A percentile compares a stretch with the other conserved stretches of the same genome.
phyloP scores from a whole-genome alignment of 2,888 invertebrate species.

The Aproaerema taeniolella region DNA sequence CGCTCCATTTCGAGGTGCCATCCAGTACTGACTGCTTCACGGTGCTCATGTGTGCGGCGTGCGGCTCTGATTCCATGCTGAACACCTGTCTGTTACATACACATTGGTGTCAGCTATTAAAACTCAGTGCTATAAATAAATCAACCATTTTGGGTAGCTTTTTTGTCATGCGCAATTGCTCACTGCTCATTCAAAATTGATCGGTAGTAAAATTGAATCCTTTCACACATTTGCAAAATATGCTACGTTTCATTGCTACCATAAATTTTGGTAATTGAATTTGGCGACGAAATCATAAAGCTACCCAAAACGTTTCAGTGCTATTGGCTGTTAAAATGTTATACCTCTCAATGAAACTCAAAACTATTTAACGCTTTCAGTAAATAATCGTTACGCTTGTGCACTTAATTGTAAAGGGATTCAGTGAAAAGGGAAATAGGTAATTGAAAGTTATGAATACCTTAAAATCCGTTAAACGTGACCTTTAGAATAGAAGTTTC shows the following conservation, averaged over 20 bases:
- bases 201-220: too few relatives aligned
- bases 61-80: slow-evolving; percentile 95
- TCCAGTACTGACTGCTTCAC: slow-evolving; percentile 99
- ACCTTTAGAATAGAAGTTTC: not conserved
- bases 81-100: slow-evolving; percentile 92
- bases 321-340: slow-evolving; percentile 8
- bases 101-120: slow-evolving; percentile 50
- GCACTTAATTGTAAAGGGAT: slow-evolving; percentile 6
- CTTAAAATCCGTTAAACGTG: not conserved
- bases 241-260: not conserved
- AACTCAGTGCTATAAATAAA: too few relatives aligned
- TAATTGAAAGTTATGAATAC: slow-evolving; percentile 5
- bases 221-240: not conserved
- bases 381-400: slow-evolving; percentile 5
- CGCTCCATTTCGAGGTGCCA: slow-evolving; percentile 99
- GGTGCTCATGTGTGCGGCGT: slow-evolving; percentile 97
- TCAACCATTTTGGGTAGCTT: too few relatives aligned
- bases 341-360: slow-evolving; percentile 6
- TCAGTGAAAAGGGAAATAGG: slow-evolving; percentile 1
- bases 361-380: slow-evolving; percentile 10
- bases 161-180: too few relatives aligned
- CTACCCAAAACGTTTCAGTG: slow-evolving; percentile 5
- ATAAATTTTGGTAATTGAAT: not conserved
- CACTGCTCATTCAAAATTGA: too few relatives aligned
- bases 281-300: slow-evolving; percentile 20